phyloP scores from a whole-genome alignment of 53 echinoderm and acorn worm species.

The Pentamera pediparva region DNA sequence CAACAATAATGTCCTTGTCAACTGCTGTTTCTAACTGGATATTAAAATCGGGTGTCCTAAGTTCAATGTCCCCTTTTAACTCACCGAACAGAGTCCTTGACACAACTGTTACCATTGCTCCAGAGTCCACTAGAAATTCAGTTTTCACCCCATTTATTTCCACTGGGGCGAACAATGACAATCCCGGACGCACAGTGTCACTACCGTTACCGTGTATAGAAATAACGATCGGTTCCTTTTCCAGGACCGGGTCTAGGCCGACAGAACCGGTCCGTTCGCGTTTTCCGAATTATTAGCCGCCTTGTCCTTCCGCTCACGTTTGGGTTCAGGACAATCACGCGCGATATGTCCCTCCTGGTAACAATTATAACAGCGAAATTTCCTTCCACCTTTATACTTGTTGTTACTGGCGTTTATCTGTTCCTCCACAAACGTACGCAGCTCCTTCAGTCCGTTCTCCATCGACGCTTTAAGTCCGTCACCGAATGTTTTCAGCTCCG shows the following conservation, averaged over 20 bases:
- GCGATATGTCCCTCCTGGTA: constrained; percentile 33
- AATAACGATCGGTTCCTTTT: neutral
- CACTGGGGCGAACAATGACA: constrained; percentile 16
- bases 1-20: too few species aligned
- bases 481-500: neutral
- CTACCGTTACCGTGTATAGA: neutral
- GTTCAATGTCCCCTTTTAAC: too few species aligned
- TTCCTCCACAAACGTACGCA: neutral
- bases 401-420: neutral
- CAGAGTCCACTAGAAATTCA: constrained; percentile 32
- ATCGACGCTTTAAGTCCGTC: neutral
- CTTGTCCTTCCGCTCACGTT: neutral
- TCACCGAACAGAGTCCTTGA: too few species aligned
- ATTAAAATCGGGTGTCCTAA: too few species aligned
- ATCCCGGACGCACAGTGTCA: neutral
- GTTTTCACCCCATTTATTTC: neutral
- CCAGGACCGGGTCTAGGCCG: constrained; percentile 40
- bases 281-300: constrained; percentile 29
- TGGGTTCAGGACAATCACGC: constrained; percentile 1
- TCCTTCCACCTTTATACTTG: neutral
- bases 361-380: constrained; percentile 37
- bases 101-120: constrained; percentile 38
- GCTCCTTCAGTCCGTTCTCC: neutral
- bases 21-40: too few species aligned
- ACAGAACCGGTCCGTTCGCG: constrained; percentile 22